Evolutionary conservation across 1,140 invertebrate species (phyloP).

Genomic region (Reticulitermes speratus): DNA sequence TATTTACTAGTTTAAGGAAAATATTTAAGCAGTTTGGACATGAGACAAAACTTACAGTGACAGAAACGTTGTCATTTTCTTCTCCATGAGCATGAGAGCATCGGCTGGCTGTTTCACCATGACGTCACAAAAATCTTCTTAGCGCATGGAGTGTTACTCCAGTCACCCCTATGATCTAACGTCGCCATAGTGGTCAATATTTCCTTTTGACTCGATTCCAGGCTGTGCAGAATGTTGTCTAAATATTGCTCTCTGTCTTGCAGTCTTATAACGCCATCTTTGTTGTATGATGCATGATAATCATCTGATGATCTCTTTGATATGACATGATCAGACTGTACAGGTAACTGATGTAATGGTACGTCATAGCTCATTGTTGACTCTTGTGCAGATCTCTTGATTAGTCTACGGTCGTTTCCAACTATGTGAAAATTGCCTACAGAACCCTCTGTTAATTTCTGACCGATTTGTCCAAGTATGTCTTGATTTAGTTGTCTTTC

Average conservation of each 20-base stretch:
- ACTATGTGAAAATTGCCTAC: background rate
- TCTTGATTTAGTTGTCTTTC: background rate
- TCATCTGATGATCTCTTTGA: background rate
- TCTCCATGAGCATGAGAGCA: constrained; percentile 69
- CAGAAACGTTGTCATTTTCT: constrained; percentile 69
- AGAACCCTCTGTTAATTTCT: background rate
- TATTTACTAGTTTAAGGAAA: too few relatives aligned
- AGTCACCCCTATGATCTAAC: constrained; percentile 52
- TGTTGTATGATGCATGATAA: background rate
- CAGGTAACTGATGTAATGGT: background rate
- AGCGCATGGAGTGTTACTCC: constrained; percentile 71
- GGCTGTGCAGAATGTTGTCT: constrained; percentile 4
- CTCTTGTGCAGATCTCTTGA: background rate
- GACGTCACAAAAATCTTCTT: constrained; percentile 74
- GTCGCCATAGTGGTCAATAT: background rate
- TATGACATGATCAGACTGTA: background rate
- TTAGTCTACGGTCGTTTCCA: background rate
- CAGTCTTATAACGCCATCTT: background rate
- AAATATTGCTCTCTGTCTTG: background rate
- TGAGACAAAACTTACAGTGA: constrained; percentile 60
- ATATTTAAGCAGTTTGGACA: too few relatives aligned
- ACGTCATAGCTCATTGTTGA: background rate
- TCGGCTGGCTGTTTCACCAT: constrained; percentile 64
- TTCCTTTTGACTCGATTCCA: background rate
- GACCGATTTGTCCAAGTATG: background rate